Percentiles rank a stretch among this genome's conserved stretches.
Conservation (phyloP, 2,888 invertebrate genomes). For the Papilio gigon region DNA sequence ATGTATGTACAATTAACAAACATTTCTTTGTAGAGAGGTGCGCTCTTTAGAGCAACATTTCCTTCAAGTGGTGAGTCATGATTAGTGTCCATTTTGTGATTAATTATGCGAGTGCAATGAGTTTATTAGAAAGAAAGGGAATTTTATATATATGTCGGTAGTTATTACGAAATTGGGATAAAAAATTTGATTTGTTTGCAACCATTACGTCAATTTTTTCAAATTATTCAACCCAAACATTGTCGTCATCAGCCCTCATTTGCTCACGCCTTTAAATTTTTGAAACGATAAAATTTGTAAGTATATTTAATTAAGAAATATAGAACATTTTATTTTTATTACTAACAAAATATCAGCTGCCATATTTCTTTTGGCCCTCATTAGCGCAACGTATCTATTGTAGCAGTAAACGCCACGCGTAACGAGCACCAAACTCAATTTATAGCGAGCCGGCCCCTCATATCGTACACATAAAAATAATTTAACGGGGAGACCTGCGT, state of each 20-base stretch:
- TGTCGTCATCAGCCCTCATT: too few relatives aligned
- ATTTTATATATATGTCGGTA: too few relatives aligned
- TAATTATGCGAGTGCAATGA: conserved; percentile 3
- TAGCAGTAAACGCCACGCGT: conserved; percentile 42
- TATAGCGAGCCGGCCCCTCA: conserved; percentile 43
- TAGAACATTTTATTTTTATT: background rate
- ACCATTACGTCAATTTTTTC: too few relatives aligned
- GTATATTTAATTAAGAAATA: background rate
- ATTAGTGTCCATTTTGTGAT: conserved; percentile 11
- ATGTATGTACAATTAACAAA: conserved; percentile 8
- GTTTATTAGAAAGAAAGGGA: too few relatives aligned
- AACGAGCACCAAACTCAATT: conserved; percentile 46
- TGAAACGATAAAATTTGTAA: too few relatives aligned
- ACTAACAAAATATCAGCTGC: conserved; percentile 11
- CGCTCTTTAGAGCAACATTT: conserved; percentile 17
- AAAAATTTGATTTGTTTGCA: too few relatives aligned
- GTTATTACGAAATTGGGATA: too few relatives aligned
- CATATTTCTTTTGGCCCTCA: conserved; percentile 32
- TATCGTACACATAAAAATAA: conserved; percentile 43
- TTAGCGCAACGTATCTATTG: conserved; percentile 33
- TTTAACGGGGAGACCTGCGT: conserved; percentile 44
- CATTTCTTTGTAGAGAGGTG: conserved; percentile 33
- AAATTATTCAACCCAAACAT: too few relatives aligned
- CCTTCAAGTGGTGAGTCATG: conserved; percentile 26
- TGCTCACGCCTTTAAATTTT: too few relatives aligned